These are phyloP conservation scores for Notodromas monacha DNA, from an alignment of 2,888 invertebrate species.

Conservation along the genomic window DNA sequence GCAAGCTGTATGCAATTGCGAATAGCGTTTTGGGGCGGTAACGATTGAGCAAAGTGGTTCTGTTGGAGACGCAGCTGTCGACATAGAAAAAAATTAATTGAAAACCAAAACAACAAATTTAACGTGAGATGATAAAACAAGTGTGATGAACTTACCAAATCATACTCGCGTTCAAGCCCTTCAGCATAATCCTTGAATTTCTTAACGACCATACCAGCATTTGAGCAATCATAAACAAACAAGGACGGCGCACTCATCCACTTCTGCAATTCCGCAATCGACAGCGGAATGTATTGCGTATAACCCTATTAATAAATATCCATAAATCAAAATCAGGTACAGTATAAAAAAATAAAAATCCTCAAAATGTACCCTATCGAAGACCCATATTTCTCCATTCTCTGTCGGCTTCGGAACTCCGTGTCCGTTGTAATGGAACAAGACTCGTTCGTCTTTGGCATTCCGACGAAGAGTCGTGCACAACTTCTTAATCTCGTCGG, in stretches of 20 bases:
- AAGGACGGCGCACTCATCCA: conserved; percentile 99
- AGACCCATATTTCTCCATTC: conserved; percentile 98
- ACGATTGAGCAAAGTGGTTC: no score
- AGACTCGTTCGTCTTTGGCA: conserved; percentile 86
- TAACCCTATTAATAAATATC: conserved; percentile 31
- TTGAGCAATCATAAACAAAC: conserved; percentile 95
- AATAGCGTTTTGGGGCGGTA: conserved; percentile 24
- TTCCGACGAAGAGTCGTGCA: conserved; percentile 73
- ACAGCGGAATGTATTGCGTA: conserved; percentile 95
- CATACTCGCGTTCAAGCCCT: conserved; percentile 59
- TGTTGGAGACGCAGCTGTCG: no score
- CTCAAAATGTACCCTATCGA: conserved; percentile 33
- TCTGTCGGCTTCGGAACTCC: conserved; percentile 90
- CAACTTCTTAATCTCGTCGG: conserved; percentile 86
- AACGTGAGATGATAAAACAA: no score
- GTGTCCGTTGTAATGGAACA: conserved; percentile 98
- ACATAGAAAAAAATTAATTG: no score
- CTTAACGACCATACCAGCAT: conserved; percentile 82
- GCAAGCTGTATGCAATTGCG: conserved; percentile 82
- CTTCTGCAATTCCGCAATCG: conserved; percentile 83
- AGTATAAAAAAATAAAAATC: conserved; percentile 6
- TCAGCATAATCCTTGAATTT: conserved; percentile 39
- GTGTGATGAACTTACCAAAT: no score
- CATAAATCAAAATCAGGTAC: not conserved
- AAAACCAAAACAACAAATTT: no score